Evolutionary conservation across 2,797 vertebrate genomes (phyloP).

Genomic region (Gallinago nigripennis): DNA sequence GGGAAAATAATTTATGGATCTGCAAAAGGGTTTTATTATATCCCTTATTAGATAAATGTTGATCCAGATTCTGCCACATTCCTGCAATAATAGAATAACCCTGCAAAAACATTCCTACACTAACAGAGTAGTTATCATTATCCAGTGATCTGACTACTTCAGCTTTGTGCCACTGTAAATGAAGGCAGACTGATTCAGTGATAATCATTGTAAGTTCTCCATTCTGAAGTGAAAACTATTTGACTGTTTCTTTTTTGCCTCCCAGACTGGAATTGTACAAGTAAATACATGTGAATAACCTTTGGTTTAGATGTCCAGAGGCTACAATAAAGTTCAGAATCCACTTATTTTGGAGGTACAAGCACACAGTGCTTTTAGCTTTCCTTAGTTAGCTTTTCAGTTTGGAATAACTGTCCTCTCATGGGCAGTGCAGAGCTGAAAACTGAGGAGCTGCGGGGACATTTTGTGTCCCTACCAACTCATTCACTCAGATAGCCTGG

Average conservation of each 20-base stretch:
- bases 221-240: slow-evolving; percentile 9
- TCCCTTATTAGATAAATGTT: background rate
- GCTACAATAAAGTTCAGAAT: slow-evolving; percentile 20
- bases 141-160: background rate
- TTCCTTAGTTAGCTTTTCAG: background rate
- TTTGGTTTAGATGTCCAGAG: slow-evolving; percentile 13
- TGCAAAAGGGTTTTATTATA: background rate
- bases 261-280: background rate
- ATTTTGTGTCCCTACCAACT: background rate
- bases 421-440: background rate
- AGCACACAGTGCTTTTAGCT: background rate
- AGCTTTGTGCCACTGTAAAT: background rate
- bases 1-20: background rate
- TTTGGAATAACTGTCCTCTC: background rate
- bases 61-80: background rate
- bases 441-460: background rate
- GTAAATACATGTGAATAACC: slow-evolving; percentile 3
- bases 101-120: background rate
- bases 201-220: background rate
- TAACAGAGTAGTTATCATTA: background rate
- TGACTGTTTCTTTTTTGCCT: background rate
- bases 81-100: background rate
- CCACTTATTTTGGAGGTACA: background rate
- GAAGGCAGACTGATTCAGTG: slow-evolving; percentile 1
- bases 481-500: background rate